These are phyloP conservation scores for Pemphredon lugubris DNA, from an alignment of 2,888 invertebrate genomes.

Conservation along the genomic window DNA sequence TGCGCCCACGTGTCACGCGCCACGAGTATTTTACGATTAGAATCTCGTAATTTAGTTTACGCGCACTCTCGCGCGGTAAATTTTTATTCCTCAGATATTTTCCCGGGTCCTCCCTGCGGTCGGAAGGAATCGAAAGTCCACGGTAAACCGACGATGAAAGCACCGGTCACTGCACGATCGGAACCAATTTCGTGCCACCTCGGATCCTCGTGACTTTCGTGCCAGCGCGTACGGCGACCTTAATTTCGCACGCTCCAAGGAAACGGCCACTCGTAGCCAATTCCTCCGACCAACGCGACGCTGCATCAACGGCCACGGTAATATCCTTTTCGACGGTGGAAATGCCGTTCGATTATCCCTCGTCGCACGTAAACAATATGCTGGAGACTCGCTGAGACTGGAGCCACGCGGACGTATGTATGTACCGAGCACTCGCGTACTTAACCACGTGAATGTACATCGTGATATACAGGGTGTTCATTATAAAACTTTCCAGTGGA, in stretches of 20 bases:
- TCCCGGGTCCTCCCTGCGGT: too few species aligned
- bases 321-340: conserved; percentile 38
- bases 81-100: too few species aligned
- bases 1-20: too few species aligned
- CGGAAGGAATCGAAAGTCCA: conserved; percentile 23
- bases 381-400: too few species aligned
- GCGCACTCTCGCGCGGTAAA: too few species aligned
- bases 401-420: too few species aligned
- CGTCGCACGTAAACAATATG: conserved; percentile 13
- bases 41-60: too few species aligned
- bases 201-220: conserved; percentile 34
- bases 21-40: too few species aligned
- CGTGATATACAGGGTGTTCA: too few species aligned
- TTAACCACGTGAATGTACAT: too few species aligned
- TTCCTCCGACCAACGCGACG: conserved; percentile 25
- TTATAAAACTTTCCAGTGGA: too few species aligned
- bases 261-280: conserved; percentile 35
- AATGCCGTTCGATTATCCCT: conserved; percentile 41
- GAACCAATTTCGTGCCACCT: conserved; percentile 27
- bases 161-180: conserved; percentile 24
- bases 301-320: conserved; percentile 36
- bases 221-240: conserved; percentile 30
- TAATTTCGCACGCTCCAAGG: conserved; percentile 38
- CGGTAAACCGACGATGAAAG: conserved; percentile 10
- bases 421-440: too few species aligned